These are phyloP conservation scores for Acanthiza pusilla DNA, from an alignment of 2,797 vertebrate genomes.

Conservation along the genomic window DNA sequence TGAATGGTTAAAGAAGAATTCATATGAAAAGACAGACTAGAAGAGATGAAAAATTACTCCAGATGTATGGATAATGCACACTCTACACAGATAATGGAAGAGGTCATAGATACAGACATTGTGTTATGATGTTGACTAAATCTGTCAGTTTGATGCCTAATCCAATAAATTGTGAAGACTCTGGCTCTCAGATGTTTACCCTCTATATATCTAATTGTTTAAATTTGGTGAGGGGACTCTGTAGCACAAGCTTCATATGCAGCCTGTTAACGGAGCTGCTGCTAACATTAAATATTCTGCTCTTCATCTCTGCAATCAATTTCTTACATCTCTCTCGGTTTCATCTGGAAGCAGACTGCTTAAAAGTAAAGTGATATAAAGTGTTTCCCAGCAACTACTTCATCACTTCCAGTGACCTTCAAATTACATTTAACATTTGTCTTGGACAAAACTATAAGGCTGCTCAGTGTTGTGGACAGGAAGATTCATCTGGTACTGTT, in stretches of 20 bases:
- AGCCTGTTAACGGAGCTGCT: not conserved
- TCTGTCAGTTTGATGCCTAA: not conserved
- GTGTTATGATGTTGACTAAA: not conserved
- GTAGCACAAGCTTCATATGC: not conserved
- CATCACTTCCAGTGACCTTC: conserved; percentile 64
- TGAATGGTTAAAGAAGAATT: not conserved
- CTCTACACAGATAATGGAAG: not conserved
- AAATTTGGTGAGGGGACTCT: not conserved
- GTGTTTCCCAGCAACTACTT: conserved; percentile 42
- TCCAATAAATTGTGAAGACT: not conserved
- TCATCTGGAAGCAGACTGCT: conserved; percentile 9
- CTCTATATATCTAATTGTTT: not conserved
- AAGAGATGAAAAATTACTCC: not conserved
- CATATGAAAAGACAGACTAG: not conserved
- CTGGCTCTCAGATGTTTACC: not conserved
- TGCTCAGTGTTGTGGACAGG: conserved; percentile 35
- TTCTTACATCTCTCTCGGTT: conserved; percentile 44
- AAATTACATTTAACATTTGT: conserved; percentile 60
- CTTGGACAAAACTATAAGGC: conserved; percentile 31
- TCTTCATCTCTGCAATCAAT: conserved; percentile 30
- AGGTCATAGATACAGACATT: not conserved
- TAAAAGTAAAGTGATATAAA: conserved; percentile 60
- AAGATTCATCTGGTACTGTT: conserved; percentile 55
- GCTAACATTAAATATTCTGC: not conserved
- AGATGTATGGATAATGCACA: not conserved